phyloP scores from a whole-genome alignment of 2,113 vertebrate species.

The Condylura cristata region DNA sequence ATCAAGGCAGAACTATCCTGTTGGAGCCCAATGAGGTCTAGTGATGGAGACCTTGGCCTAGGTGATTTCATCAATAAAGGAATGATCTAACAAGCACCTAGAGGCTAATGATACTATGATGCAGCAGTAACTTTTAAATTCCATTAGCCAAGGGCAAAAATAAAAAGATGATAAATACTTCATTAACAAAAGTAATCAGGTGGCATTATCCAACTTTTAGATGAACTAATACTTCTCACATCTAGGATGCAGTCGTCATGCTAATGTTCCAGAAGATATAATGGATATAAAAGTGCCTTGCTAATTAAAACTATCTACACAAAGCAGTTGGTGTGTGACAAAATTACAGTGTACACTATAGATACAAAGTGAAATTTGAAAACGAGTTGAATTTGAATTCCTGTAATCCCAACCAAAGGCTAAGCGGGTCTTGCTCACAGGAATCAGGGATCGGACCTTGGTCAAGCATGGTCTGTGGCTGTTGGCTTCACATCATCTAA shows the following conservation, averaged over 20 bases:
- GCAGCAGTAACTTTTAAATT: slow-evolving; percentile 43
- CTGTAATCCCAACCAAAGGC: not conserved
- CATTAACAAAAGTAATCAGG: slow-evolving; percentile 6
- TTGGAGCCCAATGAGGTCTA: not conserved
- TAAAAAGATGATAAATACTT: not conserved
- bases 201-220: not conserved
- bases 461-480: rapidly evolving
- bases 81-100: slow-evolving; percentile 27
- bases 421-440: not conserved
- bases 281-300: not conserved
- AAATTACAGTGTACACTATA: not conserved
- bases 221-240: not conserved
- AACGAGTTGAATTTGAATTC: not conserved
- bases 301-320: not conserved
- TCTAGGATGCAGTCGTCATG: not conserved
- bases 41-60: not conserved
- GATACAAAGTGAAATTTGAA: not conserved
- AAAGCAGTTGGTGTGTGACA: not conserved
- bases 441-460: not conserved
- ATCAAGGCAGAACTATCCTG: not conserved
- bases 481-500: not conserved
- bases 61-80: slow-evolving; percentile 58
- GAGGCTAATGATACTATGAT: slow-evolving; percentile 30
- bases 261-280: not conserved
- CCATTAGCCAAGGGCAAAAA: slow-evolving; percentile 53